These are phyloP conservation scores for Myotis daubentonii DNA, from an alignment of 2,797 vertebrate genomes.

Conservation along the genomic window DNA sequence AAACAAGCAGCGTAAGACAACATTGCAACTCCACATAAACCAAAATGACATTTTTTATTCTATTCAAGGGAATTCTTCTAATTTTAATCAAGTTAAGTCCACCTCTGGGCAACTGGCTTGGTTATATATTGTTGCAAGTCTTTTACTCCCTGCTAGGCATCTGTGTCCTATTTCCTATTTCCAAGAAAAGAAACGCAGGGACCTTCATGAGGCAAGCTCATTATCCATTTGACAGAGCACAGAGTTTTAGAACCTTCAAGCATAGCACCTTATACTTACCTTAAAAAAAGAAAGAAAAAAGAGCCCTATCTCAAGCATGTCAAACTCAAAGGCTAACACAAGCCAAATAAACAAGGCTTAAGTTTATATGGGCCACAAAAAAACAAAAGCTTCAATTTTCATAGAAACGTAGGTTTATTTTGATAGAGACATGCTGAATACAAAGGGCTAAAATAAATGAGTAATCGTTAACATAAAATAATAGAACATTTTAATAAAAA, in stretches of 20 bases:
- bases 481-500: too few relatives aligned
- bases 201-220: background rate
- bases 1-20: background rate
- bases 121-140: background rate
- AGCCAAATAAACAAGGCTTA: too few relatives aligned
- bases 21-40: background rate
- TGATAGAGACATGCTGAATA: too few relatives aligned
- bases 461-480: too few relatives aligned
- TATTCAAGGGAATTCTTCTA: conserved; percentile 3
- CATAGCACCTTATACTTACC: background rate
- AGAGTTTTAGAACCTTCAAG: background rate
- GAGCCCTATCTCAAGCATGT: too few relatives aligned
- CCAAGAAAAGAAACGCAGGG: background rate
- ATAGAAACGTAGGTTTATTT: too few relatives aligned
- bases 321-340: too few relatives aligned
- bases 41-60: conserved; percentile 10
- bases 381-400: too few relatives aligned
- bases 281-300: background rate
- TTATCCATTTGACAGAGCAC: background rate
- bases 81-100: background rate
- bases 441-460: too few relatives aligned
- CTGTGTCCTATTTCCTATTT: background rate
- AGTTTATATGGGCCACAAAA: too few relatives aligned
- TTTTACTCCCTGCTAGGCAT: background rate
- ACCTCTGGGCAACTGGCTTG: background rate